Evolutionary conservation across 2,888 invertebrate genomes (phyloP).

Genomic region (Drosophila flavopinicola): DNA sequence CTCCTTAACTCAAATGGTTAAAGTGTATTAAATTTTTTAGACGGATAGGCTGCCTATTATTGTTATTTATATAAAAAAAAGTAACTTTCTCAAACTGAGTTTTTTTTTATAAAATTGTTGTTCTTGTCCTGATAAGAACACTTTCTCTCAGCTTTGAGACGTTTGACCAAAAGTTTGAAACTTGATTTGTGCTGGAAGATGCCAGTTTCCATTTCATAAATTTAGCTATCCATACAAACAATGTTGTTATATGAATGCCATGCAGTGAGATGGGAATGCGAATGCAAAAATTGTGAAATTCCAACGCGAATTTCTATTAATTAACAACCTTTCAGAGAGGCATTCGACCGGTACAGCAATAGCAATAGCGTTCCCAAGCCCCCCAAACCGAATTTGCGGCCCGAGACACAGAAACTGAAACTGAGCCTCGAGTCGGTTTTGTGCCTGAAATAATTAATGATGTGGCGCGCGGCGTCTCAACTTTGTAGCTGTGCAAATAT

Average conservation of each 20-base stretch:
- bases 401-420: conserved; percentile 21
- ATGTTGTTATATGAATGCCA: conserved; percentile 10
- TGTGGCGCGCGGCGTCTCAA: conserved; percentile 54
- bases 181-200: background rate
- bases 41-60: too few species aligned
- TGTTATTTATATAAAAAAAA: too few species aligned
- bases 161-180: background rate
- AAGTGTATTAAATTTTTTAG: too few species aligned
- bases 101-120: background rate
- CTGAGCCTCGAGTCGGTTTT: conserved; percentile 43
- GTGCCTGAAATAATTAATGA: conserved; percentile 75
- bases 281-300: conserved; percentile 63
- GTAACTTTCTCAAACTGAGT: background rate
- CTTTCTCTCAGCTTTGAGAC: background rate
- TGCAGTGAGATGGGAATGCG: conserved; percentile 18
- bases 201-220: conserved; percentile 19
- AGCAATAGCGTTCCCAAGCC: conserved; percentile 2
- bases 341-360: conserved; percentile 36
- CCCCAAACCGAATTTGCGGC: conserved; percentile 20
- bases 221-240: conserved; percentile 24
- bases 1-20: too few species aligned
- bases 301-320: conserved; percentile 66
- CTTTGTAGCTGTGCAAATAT: conserved; percentile 77
- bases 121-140: background rate
- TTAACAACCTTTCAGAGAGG: conserved; percentile 62